Base-by-base conservation (phyloP, 2,113 vertebrate genomes). In the Elanus axillaris region DNA sequence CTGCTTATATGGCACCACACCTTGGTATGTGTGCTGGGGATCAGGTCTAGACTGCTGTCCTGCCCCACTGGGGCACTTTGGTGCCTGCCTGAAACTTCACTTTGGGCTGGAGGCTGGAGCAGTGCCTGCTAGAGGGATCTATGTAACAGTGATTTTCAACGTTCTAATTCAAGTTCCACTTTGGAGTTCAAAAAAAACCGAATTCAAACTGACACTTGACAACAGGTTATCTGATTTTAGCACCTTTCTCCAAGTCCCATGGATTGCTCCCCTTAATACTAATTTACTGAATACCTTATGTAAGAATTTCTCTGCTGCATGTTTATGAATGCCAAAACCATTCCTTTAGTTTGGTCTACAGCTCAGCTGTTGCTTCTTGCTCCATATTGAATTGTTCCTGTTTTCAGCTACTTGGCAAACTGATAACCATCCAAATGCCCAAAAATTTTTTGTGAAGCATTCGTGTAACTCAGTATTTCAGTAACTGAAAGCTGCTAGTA, bases 391-490 rank as follows among this genome's bases (percentile, higher is more conserved):
- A 55, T 20, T 26, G 59, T 23, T 93, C 55, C 34, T 16, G 38
- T 59, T 77, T 25, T 48, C 71, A 77, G 48, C 72, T 50, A 5
- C 58, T 52, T 40, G 59, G 47, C 48, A 68, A 77, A 55, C 56
- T 4, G 7, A 7, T 27, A 60, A 47, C 26, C 23, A 29, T n/a
- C 56, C 59, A 50, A 68, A 47, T 27, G n/a, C 43, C 6, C 3
- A 23, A 29, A 34, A 22, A 32, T 16, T 10, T 36, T 16, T 60
- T 34, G 26, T 6, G 58, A 67, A 72, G 64, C 4, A 4, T 12
- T 19, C 48, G 48, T 1, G 2, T 16, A 73, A 68, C 59, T 56
- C 10, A 1, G 63, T 5, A 1, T 18, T 40, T 32, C 3, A 8
- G 18, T 32, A 32, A 13, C 19, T 0, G 5, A 16, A 63, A 34